phyloP scores from a whole-genome alignment of 2,797 vertebrate species.

The Falco novaeseelandiae region DNA sequence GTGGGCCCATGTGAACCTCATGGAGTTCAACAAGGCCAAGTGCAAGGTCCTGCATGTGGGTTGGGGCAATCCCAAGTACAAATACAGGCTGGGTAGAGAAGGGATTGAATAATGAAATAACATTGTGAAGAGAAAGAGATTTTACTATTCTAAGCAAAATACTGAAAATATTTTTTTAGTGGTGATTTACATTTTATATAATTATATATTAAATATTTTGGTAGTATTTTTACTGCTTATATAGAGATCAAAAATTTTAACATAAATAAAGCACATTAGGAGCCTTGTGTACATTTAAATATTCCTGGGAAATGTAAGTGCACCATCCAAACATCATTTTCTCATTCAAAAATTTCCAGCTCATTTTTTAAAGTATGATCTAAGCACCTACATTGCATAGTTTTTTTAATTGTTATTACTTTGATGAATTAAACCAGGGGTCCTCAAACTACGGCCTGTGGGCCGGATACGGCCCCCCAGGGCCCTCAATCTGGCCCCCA shows the following conservation, averaged over 20 bases:
- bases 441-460: too few relatives aligned
- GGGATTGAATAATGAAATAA: neutral
- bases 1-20: too few relatives aligned
- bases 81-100: too few relatives aligned
- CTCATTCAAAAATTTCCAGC: neutral
- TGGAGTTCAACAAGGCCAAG: too few relatives aligned
- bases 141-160: neutral
- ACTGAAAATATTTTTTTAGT: neutral
- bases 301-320: neutral
- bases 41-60: too few relatives aligned
- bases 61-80: too few relatives aligned
- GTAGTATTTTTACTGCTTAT: neutral
- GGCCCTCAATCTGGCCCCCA: too few relatives aligned
- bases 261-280: neutral
- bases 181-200: neutral
- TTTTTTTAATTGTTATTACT: neutral
- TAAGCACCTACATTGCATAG: neutral
- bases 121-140: neutral
- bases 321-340: neutral
- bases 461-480: too few relatives aligned
- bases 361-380: neutral
- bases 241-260: neutral
- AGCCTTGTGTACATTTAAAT: neutral
- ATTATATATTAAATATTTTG: neutral
- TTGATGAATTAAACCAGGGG: too few relatives aligned